phyloP scores from a whole-genome alignment of 2,113 vertebrate species.

The Hiodon alosoides region DNA sequence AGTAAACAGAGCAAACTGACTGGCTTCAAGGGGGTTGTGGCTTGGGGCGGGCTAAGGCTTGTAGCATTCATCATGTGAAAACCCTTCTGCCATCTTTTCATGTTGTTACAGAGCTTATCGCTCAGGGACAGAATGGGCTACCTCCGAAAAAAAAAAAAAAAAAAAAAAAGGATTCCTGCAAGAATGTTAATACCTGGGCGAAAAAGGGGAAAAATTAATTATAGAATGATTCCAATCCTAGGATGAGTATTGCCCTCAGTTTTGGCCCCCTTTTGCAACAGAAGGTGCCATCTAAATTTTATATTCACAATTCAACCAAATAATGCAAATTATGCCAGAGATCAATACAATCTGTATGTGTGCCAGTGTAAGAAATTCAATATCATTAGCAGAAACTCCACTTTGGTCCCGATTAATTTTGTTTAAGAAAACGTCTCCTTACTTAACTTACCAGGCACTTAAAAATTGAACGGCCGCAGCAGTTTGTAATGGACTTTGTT shows the following conservation, averaged over 20 bases:
- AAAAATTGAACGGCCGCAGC: neutral
- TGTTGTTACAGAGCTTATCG: constrained; percentile 12
- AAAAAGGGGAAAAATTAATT: neutral
- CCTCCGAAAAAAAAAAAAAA: constrained; percentile 1
- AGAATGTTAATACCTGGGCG: neutral
- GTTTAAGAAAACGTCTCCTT: constrained; percentile 4
- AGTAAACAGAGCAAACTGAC: neutral
- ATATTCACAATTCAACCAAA: neutral
- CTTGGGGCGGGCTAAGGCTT: neutral
- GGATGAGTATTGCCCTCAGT: neutral
- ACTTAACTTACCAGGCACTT: neutral
- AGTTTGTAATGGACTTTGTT: constrained; percentile 5
- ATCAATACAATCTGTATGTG: neutral
- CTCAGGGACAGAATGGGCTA: neutral
- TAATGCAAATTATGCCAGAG: neutral
- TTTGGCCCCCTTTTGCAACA: neutral
- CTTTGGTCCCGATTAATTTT: neutral
- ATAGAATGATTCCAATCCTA: neutral
- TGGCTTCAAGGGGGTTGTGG: neutral
- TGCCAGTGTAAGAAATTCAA: neutral
- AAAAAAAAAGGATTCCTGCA: neutral
- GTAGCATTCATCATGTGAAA: neutral
- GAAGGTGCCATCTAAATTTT: neutral
- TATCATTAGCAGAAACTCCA: neutral
- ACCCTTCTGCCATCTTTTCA: neutral